Evolutionary conservation across 53 echinoderm and acorn worm genomes (phyloP), one percentile per base, ranked within the genome.

Genomic region (Crossaster papposus): DNA sequence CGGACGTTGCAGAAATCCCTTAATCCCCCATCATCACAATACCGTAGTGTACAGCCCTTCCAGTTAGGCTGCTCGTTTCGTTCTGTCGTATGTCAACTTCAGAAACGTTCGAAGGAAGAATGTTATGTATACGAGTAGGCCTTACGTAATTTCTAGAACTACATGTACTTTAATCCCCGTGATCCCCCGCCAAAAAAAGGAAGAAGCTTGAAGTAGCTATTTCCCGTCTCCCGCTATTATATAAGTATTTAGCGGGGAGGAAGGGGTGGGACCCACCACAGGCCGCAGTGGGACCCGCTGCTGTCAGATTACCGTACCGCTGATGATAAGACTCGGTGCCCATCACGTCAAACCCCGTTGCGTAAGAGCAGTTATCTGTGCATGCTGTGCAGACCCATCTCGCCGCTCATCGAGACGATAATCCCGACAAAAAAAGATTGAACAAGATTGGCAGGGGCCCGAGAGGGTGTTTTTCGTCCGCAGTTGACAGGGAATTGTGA

Each of bases 211-310:
- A 58, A 58, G 17, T 23, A 44, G 68, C 28, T 68, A 28, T 28
- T 68, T 68, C 68, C 68, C 28, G 68, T 28, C 24, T 23, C 68
- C 24, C 28, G 68, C 24, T 26, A 68, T 68, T 26, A 68, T 26
- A 68, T 3, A 20, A 26, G 10, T 11, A 68, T 58, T 68, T 28
- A 68, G 20, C n/a, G 24, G 10, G 24, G 28, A 68, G 28, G 28
- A 68, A 26, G 11, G 24, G 68, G 68, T 28, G n/a, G 35, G 20
- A 58, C 84, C 53, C 70, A 71, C 70, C 64, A 84, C 84, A 51
- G 70, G 22, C 36, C 29, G 84, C 30, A n/a, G 50, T 74, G 72
- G 26, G 30, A n/a, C 87, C 87, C 73, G 75, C 73, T 73, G 30
- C 34, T 20, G 51, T 55, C 74, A 51, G 54, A 52, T 86, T 86